Evolutionary conservation across 2,797 vertebrate species (phyloP).

Genomic region (Periparus ater): DNA sequence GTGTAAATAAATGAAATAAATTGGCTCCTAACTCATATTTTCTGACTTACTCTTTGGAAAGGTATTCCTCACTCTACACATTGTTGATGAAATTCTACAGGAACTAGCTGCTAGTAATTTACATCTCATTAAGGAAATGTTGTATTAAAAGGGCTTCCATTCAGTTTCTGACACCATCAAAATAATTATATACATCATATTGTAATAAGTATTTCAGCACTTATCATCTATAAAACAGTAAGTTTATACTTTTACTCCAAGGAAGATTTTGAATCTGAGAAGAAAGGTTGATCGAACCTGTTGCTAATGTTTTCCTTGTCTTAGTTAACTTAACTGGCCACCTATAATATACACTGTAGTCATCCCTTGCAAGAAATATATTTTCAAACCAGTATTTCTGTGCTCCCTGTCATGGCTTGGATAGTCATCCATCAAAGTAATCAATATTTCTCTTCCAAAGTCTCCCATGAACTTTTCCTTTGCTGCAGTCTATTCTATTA

Average conservation of each 20-base stretch:
- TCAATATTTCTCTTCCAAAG: not conserved
- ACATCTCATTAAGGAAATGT: not conserved
- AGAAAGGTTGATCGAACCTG: not conserved
- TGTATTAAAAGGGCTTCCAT: not conserved
- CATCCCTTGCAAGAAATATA: not conserved
- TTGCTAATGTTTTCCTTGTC: not conserved
- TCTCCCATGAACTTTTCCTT: not conserved
- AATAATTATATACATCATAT: fast-evolving
- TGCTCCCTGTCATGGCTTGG: not conserved
- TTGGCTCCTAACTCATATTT: not conserved
- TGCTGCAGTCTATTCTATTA: not conserved
- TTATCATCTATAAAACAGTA: not conserved
- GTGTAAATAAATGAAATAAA: not conserved
- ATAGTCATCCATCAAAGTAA: not conserved
- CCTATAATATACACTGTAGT: not conserved
- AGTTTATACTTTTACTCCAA: not conserved
- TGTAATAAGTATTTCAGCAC: not conserved
- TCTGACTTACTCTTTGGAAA: not conserved
- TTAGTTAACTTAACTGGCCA: not conserved
- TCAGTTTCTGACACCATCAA: not conserved
- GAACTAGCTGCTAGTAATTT: not conserved
- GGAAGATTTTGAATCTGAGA: not conserved
- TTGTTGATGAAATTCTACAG: not conserved
- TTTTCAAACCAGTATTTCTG: not conserved
- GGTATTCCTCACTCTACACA: not conserved